Percentiles rank a stretch among this genome's conserved stretches.
Evolutionary conservation across 2,888 invertebrate genomes (phyloP).

Genomic region (Philonicus albiceps): DNA sequence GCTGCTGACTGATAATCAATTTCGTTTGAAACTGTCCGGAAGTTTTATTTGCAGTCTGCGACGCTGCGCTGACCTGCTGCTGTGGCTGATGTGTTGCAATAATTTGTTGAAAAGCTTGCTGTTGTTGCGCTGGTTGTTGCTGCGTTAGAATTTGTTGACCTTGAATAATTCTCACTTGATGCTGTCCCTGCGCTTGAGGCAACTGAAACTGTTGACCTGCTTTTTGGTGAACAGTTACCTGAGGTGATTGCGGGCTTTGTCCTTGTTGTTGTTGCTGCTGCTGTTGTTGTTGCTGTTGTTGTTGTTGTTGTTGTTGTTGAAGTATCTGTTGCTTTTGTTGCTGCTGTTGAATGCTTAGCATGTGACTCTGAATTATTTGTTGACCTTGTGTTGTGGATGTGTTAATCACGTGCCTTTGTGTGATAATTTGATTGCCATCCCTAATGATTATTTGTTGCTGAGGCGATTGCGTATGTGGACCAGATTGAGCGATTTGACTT

Average conservation of each 20-base stretch:
- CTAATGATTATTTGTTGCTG: constrained; percentile 52
- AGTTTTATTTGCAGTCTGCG: constrained; percentile 50
- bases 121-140: constrained; percentile 49
- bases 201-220: constrained; percentile 51
- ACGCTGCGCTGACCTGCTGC: constrained; percentile 52
- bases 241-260: constrained; percentile 47
- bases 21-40: constrained; percentile 52
- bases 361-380: constrained; percentile 62
- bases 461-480: constrained; percentile 44
- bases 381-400: constrained; percentile 62
- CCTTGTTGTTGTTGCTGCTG: constrained; percentile 44
- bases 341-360: constrained; percentile 59
- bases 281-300: constrained; percentile 55
- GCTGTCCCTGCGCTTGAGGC: constrained; percentile 22
- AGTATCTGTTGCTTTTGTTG: constrained; percentile 56
- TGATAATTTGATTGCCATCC: constrained; percentile 56
- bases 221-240: constrained; percentile 43
- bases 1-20: constrained; percentile 69
- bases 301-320: constrained; percentile 52
- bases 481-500: neutral
- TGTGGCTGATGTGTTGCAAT: constrained; percentile 50
- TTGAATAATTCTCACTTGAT: constrained; percentile 52
- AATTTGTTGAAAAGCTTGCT: constrained; percentile 49
- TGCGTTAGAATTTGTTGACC: constrained; percentile 51
- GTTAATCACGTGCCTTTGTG: constrained; percentile 61